Percentiles rank a stretch among this genome's conserved stretches.
Evolutionary conservation across 1,140 invertebrate species (phyloP).

Genomic region (Eumaeus atala): DNA sequence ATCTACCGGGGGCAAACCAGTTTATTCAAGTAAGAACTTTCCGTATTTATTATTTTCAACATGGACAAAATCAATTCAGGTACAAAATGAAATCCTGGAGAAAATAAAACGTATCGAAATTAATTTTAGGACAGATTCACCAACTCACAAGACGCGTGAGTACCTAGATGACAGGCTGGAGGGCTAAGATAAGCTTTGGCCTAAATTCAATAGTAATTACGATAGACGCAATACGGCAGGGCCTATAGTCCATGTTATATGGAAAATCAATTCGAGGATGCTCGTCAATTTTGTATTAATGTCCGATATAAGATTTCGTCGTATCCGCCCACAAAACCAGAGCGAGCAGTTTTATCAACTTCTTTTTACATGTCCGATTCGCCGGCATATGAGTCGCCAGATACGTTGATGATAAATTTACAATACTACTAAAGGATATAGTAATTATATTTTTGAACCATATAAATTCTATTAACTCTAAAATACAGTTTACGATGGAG

Average conservation of each 20-base stretch:
- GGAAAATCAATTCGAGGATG: conserved; percentile 1
- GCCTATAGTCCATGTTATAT: neutral
- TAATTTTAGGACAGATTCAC: neutral
- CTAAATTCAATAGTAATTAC: conserved; percentile 1
- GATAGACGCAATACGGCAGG: neutral
- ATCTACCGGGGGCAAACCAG: conserved; percentile 10
- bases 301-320: conserved; percentile 2
- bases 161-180: neutral
- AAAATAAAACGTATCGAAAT: neutral
- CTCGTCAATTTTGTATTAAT: conserved; percentile 1
- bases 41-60: neutral
- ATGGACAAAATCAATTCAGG: conserved; percentile 5
- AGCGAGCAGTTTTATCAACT: neutral
- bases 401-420: too few species aligned
- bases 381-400: neutral
- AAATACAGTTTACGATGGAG: too few species aligned
- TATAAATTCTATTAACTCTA: too few species aligned
- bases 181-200: neutral
- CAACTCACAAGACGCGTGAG: too few species aligned
- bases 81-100: neutral
- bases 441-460: too few species aligned
- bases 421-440: too few species aligned
- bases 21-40: conserved; percentile 11
- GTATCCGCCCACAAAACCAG: neutral
- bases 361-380: too few species aligned